Conservation (phyloP, 2,888 invertebrate species). For the Drosophila meridiana region DNA sequence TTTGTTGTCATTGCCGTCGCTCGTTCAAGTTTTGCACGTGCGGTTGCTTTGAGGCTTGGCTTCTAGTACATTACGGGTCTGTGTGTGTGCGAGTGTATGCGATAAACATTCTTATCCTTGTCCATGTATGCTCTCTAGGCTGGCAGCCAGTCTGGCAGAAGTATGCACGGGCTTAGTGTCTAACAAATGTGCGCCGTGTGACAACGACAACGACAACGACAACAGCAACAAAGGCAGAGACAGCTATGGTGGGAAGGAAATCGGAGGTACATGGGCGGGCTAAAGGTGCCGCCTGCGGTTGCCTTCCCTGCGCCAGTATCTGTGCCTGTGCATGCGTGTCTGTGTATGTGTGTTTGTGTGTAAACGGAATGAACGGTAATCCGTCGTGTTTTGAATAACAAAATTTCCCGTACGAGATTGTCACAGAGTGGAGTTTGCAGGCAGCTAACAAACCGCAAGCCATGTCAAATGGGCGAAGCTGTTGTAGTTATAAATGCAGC, state of each 20-base stretch:
- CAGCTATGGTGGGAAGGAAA: neutral
- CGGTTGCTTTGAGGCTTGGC: constrained; percentile 76
- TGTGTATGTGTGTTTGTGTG: constrained; percentile 46
- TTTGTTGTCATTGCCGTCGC: constrained; percentile 62
- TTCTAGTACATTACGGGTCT: constrained; percentile 28
- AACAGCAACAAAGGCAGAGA: constrained; percentile 8
- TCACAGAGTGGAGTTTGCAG: constrained; percentile 68
- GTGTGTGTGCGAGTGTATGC: constrained; percentile 43
- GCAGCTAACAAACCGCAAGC: constrained; percentile 81
- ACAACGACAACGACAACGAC: constrained; percentile 72
- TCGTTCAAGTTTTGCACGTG: constrained; percentile 77
- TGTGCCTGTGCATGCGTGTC: neutral
- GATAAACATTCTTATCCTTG: constrained; percentile 82
- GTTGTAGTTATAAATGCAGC: constrained; percentile 66
- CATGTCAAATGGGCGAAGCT: constrained; percentile 73
- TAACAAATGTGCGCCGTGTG: constrained; percentile 78
- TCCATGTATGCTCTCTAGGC: constrained; percentile 38
- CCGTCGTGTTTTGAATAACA: constrained; percentile 82
- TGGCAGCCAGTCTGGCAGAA: constrained; percentile 42
- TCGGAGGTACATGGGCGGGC: constrained; percentile 6
- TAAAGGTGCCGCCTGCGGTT: constrained; percentile 71
- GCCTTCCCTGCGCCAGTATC: constrained; percentile 21
- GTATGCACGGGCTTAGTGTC: constrained; percentile 74
- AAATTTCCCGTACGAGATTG: constrained; percentile 74
- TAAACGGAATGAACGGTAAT: constrained; percentile 83